A percentile compares a stretch with the other conserved stretches of the same genome.
These are phyloP conservation scores for Erebia palarica DNA, from an alignment of 2,888 invertebrate genomes.

Conservation along the genomic window DNA sequence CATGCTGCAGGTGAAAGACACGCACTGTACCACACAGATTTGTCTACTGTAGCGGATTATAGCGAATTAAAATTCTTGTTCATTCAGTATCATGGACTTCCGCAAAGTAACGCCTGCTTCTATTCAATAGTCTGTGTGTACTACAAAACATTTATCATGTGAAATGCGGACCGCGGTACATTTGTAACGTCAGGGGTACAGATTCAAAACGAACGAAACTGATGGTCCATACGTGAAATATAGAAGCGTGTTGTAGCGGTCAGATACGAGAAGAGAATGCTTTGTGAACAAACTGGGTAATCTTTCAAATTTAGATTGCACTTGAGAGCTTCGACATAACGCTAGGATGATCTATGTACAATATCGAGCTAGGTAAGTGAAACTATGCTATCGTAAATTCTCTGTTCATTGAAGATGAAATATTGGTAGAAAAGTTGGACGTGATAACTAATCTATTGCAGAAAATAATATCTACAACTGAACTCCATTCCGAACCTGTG, in stretches of 20 bases:
- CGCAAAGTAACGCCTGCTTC: no score
- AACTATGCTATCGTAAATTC: no score
- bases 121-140: not conserved
- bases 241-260: constrained; percentile 16
- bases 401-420: no score
- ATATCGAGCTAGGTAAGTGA: not conserved
- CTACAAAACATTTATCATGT: constrained; percentile 21
- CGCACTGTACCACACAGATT: no score
- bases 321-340: constrained; percentile 6
- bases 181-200: constrained; percentile 23
- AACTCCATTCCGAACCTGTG: no score
- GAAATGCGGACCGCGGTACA: constrained; percentile 6
- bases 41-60: no score
- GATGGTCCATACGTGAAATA: constrained; percentile 24
- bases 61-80: no score
- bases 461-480: no score
- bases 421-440: no score
- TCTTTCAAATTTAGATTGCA: constrained; percentile 18
- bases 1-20: no score
- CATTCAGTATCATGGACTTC: no score
- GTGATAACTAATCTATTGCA: not conserved
- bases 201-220: constrained; percentile 20
- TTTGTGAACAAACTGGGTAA: constrained; percentile 10
- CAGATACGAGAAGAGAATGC: constrained; percentile 5
- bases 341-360: not conserved